These are phyloP conservation scores for Labroides dimidiatus DNA, from an alignment of 2,797 vertebrate species.

Conservation along the genomic window DNA sequence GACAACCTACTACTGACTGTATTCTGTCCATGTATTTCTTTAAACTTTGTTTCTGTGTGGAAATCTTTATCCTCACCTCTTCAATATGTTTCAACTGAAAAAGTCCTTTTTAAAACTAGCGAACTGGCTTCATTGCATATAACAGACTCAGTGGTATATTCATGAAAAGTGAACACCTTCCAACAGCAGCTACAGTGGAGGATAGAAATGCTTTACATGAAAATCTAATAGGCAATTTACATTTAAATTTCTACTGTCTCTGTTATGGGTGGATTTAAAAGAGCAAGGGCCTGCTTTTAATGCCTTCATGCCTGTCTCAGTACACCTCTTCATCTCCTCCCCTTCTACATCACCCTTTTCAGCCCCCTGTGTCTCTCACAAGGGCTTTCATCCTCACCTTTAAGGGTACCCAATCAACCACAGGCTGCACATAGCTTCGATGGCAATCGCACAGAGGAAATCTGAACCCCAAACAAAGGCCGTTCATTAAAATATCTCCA, in stretches of 20 bases:
- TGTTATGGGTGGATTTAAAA: constrained; percentile 81
- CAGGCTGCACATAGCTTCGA: constrained; percentile 47
- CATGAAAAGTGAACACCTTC: constrained; percentile 57
- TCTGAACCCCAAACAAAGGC: constrained; percentile 80
- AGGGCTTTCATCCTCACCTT: constrained; percentile 80
- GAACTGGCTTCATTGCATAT: constrained; percentile 55
- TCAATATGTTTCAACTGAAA: constrained; percentile 42
- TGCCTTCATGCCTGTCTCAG: constrained; percentile 70
- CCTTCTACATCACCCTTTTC: constrained; percentile 63
- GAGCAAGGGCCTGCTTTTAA: constrained; percentile 77
- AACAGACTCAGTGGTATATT: constrained; percentile 67
- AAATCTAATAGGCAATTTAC: constrained; percentile 86
- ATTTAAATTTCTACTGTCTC: constrained; percentile 84
- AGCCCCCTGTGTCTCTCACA: constrained; percentile 69
- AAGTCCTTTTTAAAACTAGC: constrained; percentile 53
- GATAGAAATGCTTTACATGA: constrained; percentile 79
- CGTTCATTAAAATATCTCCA: constrained; percentile 87
- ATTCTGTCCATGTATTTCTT: neutral
- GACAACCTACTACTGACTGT: neutral
- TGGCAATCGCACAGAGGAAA: constrained; percentile 67
- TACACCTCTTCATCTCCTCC: constrained; percentile 71
- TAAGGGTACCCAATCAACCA: constrained; percentile 78
- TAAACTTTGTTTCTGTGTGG: constrained; percentile 27
- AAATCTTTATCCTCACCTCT: constrained; percentile 26
- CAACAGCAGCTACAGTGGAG: constrained; percentile 69